Evolutionary conservation across 2,888 invertebrate genomes (phyloP), one percentile per base, ranked within the genome.

Genomic region (Himalopsyche tibetana): DNA sequence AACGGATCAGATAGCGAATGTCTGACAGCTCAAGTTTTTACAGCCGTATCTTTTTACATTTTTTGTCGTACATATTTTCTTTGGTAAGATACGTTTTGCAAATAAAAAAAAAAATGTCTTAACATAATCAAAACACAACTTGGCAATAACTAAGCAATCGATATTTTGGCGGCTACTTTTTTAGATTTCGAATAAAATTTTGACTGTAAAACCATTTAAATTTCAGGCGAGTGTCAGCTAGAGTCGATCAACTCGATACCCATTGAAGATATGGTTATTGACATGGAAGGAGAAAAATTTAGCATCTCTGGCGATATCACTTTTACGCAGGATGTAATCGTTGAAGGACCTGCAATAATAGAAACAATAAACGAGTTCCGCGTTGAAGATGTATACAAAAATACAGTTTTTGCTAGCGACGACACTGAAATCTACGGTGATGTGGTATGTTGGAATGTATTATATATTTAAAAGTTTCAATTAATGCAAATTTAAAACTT

Each of bases 191-290:
- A 51, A 51, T 11, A 28, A n/a, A 80, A 9, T 28, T 38, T 17
- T 15, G 11, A 81, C 15, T 51, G 15, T 4, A 12, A 15, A 15
- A 51, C 2, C 15, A 4, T 15, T 15, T 15, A 42, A 38, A 63
- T 87, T 88, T 80, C 82, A 88, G 88, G 81, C 51, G 84, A 86
- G 3, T 85, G 86, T 82, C 56, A 80, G 36, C 9, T 84, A 19
- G 82, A 82, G 19, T 86, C 83, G 11, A 84, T 88, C 79, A 86
- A 88, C 82, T 42, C 42, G 2, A 45, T 88, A 12, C 79, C 85
- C 8, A 42, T 86, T 19, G 63, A 69, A n/a, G 55, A 83, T 28
- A 83, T 86, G 40, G 82, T 86, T 17, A 80, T 86, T 9, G 87
- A 87, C 45, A 55, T 17, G 40, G 69, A 45, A 38, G 51, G 83